Conservation (phyloP, 1,140 invertebrate species). For the Mycetomoellerius zeteki region DNA sequence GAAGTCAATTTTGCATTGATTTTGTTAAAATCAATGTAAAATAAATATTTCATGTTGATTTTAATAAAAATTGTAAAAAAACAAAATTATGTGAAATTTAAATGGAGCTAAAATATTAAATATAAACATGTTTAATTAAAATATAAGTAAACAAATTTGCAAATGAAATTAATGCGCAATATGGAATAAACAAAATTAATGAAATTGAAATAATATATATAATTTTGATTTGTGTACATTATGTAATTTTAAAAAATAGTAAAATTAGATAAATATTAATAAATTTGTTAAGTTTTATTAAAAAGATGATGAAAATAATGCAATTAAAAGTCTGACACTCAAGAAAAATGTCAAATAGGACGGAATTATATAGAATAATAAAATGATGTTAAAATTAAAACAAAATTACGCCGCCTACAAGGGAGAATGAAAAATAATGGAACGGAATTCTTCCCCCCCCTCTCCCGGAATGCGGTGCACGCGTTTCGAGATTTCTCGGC, state of each 20-base stretch:
- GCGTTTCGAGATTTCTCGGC: constrained; percentile 60
- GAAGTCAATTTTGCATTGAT: neutral
- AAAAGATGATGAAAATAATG: neutral
- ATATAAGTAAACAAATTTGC: neutral
- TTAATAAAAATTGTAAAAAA: neutral
- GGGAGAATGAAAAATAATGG: constrained; percentile 24
- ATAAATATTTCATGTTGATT: neutral
- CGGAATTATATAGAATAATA: neutral
- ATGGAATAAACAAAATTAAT: neutral
- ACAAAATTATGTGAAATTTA: neutral
- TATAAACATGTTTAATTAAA: constrained; percentile 4
- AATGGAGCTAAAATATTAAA: neutral
- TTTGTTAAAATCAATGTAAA: too few relatives aligned
- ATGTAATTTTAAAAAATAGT: neutral
- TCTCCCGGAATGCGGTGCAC: neutral
- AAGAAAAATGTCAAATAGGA: neutral
- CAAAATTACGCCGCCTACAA: constrained; percentile 18
- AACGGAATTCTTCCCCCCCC: constrained; percentile 20
- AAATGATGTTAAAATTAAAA: constrained; percentile 15
- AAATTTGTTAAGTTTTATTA: neutral
- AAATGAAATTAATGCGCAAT: neutral
- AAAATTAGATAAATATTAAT: neutral
- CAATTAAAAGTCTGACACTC: neutral
- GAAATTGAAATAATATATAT: neutral
- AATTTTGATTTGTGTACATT: neutral